These are phyloP conservation scores for Botrylloides violaceus DNA, from an alignment of 23 tunicate genomes.

Conservation along the genomic window DNA sequence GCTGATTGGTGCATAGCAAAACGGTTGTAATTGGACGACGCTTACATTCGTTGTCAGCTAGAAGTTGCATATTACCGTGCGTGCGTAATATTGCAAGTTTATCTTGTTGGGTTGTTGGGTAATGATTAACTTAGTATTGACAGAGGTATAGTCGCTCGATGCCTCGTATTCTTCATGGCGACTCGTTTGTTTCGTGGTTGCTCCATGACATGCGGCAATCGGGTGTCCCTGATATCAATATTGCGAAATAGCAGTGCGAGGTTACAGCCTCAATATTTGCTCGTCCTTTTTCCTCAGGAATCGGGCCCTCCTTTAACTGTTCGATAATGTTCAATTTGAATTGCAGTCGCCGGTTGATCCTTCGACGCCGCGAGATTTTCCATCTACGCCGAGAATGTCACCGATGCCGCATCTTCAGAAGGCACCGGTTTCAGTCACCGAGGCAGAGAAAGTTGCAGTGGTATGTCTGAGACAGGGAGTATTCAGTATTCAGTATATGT, in stretches of 20 bases:
- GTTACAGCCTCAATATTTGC: neutral
- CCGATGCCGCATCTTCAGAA: neutral
- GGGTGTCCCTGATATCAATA: neutral
- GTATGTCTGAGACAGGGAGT: too few relatives aligned
- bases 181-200: neutral
- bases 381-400: too few relatives aligned
- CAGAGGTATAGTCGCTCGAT: neutral
- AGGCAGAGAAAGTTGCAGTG: neutral
- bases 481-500: too few relatives aligned
- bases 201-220: neutral
- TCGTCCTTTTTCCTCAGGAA: neutral
- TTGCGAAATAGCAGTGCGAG: neutral
- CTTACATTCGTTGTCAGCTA: too few relatives aligned
- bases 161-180: neutral
- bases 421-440: neutral
- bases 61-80: too few relatives aligned
- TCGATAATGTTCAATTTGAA: neutral
- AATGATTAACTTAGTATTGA: neutral
- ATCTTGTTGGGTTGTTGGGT: neutral
- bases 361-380: neutral
- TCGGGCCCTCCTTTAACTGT: neutral
- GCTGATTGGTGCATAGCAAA: too few relatives aligned
- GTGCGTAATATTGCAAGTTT: too few relatives aligned
- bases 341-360: constrained; percentile 1
- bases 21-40: too few relatives aligned